phyloP scores from a whole-genome alignment of 2,113 vertebrate species.

The Lichenostomus cassidix region DNA sequence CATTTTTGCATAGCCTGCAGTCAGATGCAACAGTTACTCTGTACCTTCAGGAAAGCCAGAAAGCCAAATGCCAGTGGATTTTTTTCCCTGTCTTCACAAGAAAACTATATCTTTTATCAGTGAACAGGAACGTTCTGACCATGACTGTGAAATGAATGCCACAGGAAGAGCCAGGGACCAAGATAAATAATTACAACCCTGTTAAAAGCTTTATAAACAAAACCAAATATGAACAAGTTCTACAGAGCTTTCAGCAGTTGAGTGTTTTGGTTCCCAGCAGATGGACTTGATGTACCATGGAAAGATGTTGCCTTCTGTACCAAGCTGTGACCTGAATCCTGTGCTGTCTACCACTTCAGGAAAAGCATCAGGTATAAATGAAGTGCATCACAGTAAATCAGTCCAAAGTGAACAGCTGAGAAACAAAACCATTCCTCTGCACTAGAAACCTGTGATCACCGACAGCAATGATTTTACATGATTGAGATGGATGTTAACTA shows the following conservation, averaged over 20 bases:
- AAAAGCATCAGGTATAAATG: background rate
- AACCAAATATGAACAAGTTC: background rate
- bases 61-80: background rate
- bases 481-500: background rate
- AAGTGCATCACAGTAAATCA: background rate
- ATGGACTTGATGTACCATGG: rapidly evolving
- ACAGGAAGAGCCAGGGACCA: conserved; percentile 1
- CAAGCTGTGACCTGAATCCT: background rate
- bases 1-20: background rate
- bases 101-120: background rate
- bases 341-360: background rate
- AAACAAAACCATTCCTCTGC: background rate
- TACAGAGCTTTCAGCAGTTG: background rate
- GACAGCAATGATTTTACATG: background rate
- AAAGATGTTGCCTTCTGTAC: background rate
- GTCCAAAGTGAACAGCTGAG: background rate
- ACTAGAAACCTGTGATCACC: background rate
- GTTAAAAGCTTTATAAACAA: background rate
- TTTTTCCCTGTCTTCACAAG: background rate
- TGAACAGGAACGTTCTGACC: conserved; percentile 4
- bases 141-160: background rate
- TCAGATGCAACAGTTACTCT: background rate
- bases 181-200: conserved; percentile 8
- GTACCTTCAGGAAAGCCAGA: background rate
- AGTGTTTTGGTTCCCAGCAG: background rate